Evolutionary conservation across 1,140 invertebrate species (phyloP).

Genomic region (Drosophila novamexicana): DNA sequence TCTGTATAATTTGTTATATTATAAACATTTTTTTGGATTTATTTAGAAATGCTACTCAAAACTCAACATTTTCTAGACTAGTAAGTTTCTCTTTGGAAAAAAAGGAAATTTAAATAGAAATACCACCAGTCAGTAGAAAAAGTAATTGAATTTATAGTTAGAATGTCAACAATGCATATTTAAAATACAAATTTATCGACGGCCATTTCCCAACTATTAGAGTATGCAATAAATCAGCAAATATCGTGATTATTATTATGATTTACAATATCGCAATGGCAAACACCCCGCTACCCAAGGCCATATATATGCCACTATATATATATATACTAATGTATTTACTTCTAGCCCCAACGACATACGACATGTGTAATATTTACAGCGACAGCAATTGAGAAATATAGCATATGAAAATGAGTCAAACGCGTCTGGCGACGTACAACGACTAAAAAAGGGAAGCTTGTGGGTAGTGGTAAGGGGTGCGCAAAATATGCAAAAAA

Average conservation of each 20-base stretch:
- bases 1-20: too few relatives aligned
- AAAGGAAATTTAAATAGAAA: neutral
- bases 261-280: constrained; percentile 1
- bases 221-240: constrained; percentile 30
- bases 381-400: constrained; percentile 6
- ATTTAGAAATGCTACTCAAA: too few relatives aligned
- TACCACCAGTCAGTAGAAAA: neutral
- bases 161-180: neutral
- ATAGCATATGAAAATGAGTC: constrained; percentile 31
- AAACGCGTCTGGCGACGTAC: constrained; percentile 13
- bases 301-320: neutral
- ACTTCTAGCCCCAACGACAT: neutral
- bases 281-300: neutral
- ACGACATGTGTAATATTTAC: constrained; percentile 7
- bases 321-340: neutral
- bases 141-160: constrained; percentile 25
- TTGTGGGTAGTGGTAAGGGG: too few relatives aligned
- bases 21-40: too few relatives aligned
- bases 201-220: constrained; percentile 41
- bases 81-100: too few relatives aligned
- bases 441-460: too few relatives aligned
- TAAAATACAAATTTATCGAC: constrained; percentile 27
- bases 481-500: constrained; percentile 8
- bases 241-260: neutral
- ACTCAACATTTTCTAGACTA: too few relatives aligned